phyloP scores from a whole-genome alignment of 2,888 invertebrate species.

The Drosophila limbata region DNA sequence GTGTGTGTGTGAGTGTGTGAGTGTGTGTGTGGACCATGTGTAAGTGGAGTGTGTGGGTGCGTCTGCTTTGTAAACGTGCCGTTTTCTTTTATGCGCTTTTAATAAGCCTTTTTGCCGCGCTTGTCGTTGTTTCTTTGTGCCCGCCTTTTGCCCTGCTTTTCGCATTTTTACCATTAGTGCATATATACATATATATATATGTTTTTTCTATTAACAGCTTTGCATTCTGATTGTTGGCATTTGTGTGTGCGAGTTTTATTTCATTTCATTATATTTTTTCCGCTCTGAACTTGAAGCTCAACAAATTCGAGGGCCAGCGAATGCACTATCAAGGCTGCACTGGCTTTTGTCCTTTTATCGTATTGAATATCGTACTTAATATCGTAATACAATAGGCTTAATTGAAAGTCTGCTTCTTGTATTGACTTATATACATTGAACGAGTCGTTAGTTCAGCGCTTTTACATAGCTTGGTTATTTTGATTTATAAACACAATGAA shows the following conservation, averaged over 20 bases:
- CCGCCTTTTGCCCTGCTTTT: conserved; percentile 20
- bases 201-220: conserved; percentile 64
- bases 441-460: background rate
- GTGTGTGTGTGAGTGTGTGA: conserved; percentile 27
- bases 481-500: background rate
- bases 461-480: background rate
- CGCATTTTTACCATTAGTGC: conserved; percentile 20
- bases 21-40: conserved; percentile 33
- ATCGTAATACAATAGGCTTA: background rate
- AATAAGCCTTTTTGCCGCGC: conserved; percentile 75
- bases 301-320: conserved; percentile 42
- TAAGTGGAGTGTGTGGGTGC: conserved; percentile 43
- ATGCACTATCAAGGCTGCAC: conserved; percentile 29
- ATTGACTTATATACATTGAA: too few relatives aligned
- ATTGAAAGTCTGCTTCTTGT: background rate
- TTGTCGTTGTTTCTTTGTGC: conserved; percentile 68
- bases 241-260: conserved; percentile 44
- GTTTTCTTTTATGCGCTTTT: conserved; percentile 79
- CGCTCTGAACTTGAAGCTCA: conserved; percentile 63
- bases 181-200: conserved; percentile 1
- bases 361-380: background rate
- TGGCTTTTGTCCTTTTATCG: conserved; percentile 3
- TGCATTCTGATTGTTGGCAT: conserved; percentile 69
- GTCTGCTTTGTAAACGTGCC: conserved; percentile 74
- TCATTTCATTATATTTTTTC: conserved; percentile 16